These are phyloP conservation scores for Bolinopsis microptera DNA, from an alignment of 37 sponge, comb jelly and placozoan genomes.

Conservation along the genomic window DNA sequence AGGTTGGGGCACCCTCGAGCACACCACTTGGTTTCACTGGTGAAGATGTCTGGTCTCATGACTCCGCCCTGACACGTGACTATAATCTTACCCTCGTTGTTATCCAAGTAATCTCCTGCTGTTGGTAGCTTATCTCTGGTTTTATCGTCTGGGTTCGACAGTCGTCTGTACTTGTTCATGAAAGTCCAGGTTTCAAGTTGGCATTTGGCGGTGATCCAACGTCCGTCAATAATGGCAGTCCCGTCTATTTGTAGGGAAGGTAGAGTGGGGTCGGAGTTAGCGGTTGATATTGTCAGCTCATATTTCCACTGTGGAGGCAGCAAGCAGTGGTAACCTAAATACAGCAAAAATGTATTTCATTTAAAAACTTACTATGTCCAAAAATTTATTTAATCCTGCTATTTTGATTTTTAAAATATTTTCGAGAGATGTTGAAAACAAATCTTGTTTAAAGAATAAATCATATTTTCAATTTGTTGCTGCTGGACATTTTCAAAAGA, in stretches of 20 bases:
- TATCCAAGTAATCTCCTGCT: constrained; percentile 28
- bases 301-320: constrained; percentile 1
- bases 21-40: constrained; percentile 4
- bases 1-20: constrained; percentile 9
- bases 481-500: too few species aligned
- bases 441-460: too few species aligned
- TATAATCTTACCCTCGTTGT: neutral
- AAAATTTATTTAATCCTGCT: too few species aligned
- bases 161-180: constrained; percentile 23
- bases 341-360: too few species aligned
- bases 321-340: neutral
- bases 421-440: too few species aligned
- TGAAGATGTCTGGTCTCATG: neutral
- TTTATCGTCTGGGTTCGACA: neutral
- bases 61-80: neutral
- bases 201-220: constrained; percentile 9
- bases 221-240: neutral
- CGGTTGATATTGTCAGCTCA: neutral
- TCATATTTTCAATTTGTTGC: too few species aligned
- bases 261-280: neutral
- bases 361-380: too few species aligned
- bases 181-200: constrained; percentile 14
- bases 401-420: too few species aligned
- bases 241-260: constrained; percentile 24
- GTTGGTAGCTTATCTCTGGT: neutral